A percentile compares a stretch with the other conserved stretches of the same genome.
Conservation (phyloP, 2,113 vertebrate genomes). For the Chlamydotis undulata region DNA sequence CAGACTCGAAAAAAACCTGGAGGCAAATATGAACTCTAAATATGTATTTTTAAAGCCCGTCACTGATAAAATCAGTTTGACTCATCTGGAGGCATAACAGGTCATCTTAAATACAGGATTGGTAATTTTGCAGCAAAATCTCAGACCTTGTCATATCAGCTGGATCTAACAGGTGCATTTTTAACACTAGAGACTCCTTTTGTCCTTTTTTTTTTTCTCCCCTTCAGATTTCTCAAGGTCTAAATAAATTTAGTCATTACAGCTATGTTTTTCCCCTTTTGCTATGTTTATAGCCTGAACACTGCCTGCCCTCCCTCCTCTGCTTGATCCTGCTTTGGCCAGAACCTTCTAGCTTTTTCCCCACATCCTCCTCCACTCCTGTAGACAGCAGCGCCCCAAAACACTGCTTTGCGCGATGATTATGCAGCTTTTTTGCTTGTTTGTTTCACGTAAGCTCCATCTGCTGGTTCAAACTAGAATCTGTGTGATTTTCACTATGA, state of each 20-base stretch:
- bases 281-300: not conserved
- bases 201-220: not conserved
- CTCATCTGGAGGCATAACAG: not conserved
- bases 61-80: not conserved
- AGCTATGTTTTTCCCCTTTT: not conserved
- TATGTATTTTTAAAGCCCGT: not conserved
- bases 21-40: not conserved
- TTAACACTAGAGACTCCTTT: not conserved
- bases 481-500: not conserved
- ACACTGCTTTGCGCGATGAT: not conserved
- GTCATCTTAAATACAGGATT: not conserved
- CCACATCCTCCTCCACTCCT: not conserved
- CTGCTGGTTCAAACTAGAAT: slow-evolving; percentile 35
- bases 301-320: not conserved
- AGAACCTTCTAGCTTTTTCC: not conserved
- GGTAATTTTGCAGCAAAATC: not conserved
- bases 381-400: not conserved
- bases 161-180: slow-evolving; percentile 8
- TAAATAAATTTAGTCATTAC: not conserved
- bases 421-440: not conserved
- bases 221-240: not conserved
- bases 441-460: slow-evolving; percentile 51
- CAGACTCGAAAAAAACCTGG: not conserved
- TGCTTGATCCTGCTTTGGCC: not conserved
- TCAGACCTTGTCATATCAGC: not conserved